Evolutionary conservation across 2,888 invertebrate species (phyloP), one percentile per base, ranked within the genome.

Genomic region (Chironomus riparius): DNA sequence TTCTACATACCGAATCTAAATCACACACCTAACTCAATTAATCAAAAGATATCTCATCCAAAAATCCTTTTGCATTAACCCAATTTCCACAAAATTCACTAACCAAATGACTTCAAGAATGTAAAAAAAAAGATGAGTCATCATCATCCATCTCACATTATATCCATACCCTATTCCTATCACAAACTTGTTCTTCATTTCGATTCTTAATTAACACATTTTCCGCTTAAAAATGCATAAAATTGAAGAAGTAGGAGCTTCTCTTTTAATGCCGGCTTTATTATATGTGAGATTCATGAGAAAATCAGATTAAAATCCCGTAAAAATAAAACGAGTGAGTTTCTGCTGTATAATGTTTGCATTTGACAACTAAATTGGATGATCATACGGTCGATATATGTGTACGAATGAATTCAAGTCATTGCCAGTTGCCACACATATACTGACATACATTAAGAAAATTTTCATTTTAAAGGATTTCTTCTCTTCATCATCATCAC

Each of bases 351-450:
- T 56, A 56, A 56, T 56, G 65, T 73, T 48, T 68, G 48, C n/a
- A 22, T 74, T 47, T 68, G 74, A 74, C 74, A 74, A 74, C 65
- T 74, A 74, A 74, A 74, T 74, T 68, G 68, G 74, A 74, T 47
- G 74, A 65, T 74, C 68, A 47, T 65, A 24, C 65, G 24, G 56
- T 56, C 65, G 65, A 47, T 21, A 47, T 68, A 38, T 15, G 5
- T 15, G 38, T 18, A 65, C 13, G 65, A 15, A 21, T 21, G 62
- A 62, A 12, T 62, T 62, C 12, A 50, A 15, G 56, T 15, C 56
- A 15, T 18, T 15, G 56, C 18, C 65, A 24, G 22, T 65, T 65
- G 10, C 62, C 62, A 24, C 65, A 65, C 65, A 65, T n/a, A n/a
- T 24, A 65, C 56, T 15, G 18, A 56, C n/a, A 18, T 15, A n/a